These are phyloP conservation scores for Meandrusa payeni DNA, from an alignment of 2,888 invertebrate genomes.

Conservation along the genomic window DNA sequence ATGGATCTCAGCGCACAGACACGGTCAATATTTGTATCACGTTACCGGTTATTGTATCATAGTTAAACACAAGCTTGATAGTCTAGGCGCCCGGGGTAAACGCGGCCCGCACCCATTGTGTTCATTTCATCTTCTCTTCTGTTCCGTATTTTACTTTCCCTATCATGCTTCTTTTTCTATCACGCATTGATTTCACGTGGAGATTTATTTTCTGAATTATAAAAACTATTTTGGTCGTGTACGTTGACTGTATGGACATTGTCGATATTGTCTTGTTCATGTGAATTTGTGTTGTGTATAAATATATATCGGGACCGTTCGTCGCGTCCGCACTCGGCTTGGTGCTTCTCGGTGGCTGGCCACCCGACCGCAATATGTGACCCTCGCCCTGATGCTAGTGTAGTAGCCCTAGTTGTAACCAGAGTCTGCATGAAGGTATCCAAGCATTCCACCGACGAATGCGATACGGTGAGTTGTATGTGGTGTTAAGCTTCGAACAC, in stretches of 20 bases:
- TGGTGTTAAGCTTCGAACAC: constrained; percentile 53
- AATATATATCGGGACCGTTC: constrained; percentile 52
- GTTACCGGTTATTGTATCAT: neutral
- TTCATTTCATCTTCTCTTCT: constrained; percentile 43
- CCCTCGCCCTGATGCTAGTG: constrained; percentile 62
- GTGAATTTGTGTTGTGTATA: constrained; percentile 80
- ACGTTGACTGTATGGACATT: constrained; percentile 63
- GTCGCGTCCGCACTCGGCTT: constrained; percentile 75
- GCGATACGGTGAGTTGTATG: constrained; percentile 67
- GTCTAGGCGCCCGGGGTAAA: constrained; percentile 31
- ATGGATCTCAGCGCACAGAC: constrained; percentile 22
- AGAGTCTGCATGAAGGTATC: constrained; percentile 69
- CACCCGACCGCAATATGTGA: constrained; percentile 61
- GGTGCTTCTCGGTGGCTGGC: constrained; percentile 67
- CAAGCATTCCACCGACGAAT: constrained; percentile 76
- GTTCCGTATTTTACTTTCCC: constrained; percentile 46
- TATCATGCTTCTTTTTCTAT: constrained; percentile 67
- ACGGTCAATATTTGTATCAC: constrained; percentile 9
- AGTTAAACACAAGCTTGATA: constrained; percentile 25
- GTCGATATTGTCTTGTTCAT: constrained; percentile 75
- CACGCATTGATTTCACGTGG: constrained; percentile 52
- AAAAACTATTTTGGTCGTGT: constrained; percentile 81
- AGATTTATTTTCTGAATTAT: constrained; percentile 37
- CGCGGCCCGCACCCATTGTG: constrained; percentile 65
- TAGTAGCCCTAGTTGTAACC: constrained; percentile 68